phyloP scores from a whole-genome alignment of 2,113 vertebrate species.

The Muntiacus muntjak region DNA sequence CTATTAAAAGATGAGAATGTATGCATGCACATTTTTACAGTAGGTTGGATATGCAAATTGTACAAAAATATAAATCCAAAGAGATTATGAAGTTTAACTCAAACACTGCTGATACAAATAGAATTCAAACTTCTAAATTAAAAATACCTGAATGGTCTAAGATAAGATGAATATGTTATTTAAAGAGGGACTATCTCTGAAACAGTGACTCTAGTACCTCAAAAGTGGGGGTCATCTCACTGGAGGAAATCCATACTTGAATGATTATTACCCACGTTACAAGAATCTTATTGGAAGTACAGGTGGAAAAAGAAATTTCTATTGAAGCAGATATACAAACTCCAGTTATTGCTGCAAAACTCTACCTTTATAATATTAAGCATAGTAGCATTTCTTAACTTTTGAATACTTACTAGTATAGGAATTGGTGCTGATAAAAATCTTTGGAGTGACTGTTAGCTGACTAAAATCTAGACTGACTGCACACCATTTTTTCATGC shows the following conservation, averaged over 20 bases:
- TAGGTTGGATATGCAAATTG: constrained; percentile 34
- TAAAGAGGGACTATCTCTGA: constrained; percentile 7
- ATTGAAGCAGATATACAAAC: constrained; percentile 59
- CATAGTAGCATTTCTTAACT: constrained; percentile 72
- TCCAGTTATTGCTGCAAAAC: constrained; percentile 63
- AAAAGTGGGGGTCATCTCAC: background rate
- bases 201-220: background rate
- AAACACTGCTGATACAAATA: background rate
- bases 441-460: constrained; percentile 76
- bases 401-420: constrained; percentile 76
- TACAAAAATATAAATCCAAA: constrained; percentile 48
- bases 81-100: background rate
- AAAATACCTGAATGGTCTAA: constrained; percentile 3
- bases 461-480: constrained; percentile 72
- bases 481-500: constrained; percentile 64
- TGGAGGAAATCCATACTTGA: constrained; percentile 49
- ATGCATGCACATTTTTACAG: constrained; percentile 53
- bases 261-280: constrained; percentile 39
- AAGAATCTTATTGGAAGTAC: constrained; percentile 58
- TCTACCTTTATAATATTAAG: constrained; percentile 76
- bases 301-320: constrained; percentile 62
- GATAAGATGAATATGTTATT: background rate
- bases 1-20: constrained; percentile 39
- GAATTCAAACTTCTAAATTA: background rate
- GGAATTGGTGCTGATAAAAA: constrained; percentile 77